Evolutionary conservation across 2,888 invertebrate genomes (phyloP).

Genomic region (Cheilosia vernalis): DNA sequence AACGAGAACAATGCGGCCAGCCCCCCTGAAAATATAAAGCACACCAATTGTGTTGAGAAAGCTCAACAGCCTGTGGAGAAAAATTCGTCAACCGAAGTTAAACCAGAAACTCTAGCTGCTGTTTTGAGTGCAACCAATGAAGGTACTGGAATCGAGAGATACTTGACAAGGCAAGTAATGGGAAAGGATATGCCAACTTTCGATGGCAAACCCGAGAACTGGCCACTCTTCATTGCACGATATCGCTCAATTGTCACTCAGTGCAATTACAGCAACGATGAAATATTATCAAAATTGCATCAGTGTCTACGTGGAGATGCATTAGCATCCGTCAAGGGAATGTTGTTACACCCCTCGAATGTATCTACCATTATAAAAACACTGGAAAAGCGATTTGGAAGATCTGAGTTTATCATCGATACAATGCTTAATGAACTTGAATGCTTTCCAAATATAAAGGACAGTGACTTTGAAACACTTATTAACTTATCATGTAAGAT

Average conservation of each 20-base stretch:
- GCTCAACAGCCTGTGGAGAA: too few relatives aligned
- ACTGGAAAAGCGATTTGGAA: background rate
- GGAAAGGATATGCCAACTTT: background rate
- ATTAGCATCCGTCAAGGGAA: background rate
- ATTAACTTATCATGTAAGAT: background rate
- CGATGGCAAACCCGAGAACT: background rate
- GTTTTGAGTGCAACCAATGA: too few relatives aligned
- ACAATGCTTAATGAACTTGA: background rate
- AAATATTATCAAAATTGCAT: background rate
- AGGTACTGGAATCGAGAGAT: background rate
- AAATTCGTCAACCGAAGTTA: too few relatives aligned
- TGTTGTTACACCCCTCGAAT: constrained; percentile 9
- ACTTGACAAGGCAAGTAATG: background rate
- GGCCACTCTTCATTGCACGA: background rate
- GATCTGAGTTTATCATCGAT: constrained; percentile 2
- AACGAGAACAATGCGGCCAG: too few relatives aligned
- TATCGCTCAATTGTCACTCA: background rate
- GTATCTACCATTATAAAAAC: constrained; percentile 7
- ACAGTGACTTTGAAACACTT: background rate
- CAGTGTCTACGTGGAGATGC: constrained; percentile 9
- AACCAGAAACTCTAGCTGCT: too few relatives aligned
- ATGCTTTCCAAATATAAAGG: background rate
- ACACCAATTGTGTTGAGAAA: too few relatives aligned
- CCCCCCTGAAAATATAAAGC: too few relatives aligned
- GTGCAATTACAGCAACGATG: background rate